Evolutionary conservation across 2,113 vertebrate genomes (phyloP).

Genomic region (Nannospalax galili): DNA sequence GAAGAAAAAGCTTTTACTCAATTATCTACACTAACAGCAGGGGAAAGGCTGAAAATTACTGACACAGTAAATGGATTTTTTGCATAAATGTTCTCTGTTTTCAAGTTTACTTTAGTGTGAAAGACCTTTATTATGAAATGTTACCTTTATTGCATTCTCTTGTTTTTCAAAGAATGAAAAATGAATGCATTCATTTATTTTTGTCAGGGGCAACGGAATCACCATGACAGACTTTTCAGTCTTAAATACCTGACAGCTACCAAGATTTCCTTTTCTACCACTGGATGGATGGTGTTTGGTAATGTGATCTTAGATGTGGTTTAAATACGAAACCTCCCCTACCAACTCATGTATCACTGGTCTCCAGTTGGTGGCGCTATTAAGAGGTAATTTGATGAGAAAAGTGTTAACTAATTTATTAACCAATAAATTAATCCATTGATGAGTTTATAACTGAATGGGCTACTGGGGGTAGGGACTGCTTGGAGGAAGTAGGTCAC

Average conservation of each 20-base stretch:
- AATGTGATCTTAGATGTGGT: neutral
- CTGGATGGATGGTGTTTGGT: neutral
- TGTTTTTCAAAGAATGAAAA: constrained; percentile 45
- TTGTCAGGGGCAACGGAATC: neutral
- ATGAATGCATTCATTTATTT: neutral
- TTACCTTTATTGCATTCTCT: constrained; percentile 24
- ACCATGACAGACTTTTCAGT: neutral
- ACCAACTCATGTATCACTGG: too few species aligned
- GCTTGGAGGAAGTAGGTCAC: neutral
- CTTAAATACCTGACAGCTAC: constrained; percentile 6
- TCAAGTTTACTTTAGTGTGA: constrained; percentile 78
- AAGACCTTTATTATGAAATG: constrained; percentile 76
- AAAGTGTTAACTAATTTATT: neutral
- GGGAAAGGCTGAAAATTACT: constrained; percentile 79
- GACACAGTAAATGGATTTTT: constrained; percentile 84
- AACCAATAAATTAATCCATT: neutral
- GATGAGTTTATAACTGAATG: neutral
- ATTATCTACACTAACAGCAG: constrained; percentile 77
- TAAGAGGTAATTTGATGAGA: neutral
- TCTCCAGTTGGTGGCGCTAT: neutral
- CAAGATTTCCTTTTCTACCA: constrained; percentile 23
- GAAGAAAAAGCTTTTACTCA: constrained; percentile 81
- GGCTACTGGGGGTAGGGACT: neutral
- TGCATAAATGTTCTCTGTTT: constrained; percentile 81
- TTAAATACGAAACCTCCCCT: neutral